Evolutionary conservation across 2,888 invertebrate genomes (phyloP).

Genomic region (Macrosiphum euphorbiae): DNA sequence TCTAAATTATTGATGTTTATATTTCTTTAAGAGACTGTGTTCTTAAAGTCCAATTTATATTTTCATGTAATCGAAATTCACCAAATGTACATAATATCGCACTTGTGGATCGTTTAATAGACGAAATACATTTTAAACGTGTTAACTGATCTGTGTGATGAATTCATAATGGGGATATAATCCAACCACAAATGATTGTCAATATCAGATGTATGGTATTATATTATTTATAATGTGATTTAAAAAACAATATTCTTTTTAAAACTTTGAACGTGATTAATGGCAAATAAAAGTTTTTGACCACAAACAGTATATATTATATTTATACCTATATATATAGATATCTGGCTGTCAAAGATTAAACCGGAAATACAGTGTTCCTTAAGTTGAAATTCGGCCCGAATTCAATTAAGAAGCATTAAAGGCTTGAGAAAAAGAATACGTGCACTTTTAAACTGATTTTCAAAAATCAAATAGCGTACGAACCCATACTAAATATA

Average conservation of each 20-base stretch:
- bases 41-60: background rate
- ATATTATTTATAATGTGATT: constrained; percentile 27
- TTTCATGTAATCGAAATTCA: background rate
- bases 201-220: background rate
- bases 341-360: constrained; percentile 38
- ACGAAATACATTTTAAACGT: background rate
- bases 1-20: background rate
- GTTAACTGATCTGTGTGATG: background rate
- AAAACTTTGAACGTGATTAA: background rate
- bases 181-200: background rate
- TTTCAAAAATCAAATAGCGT: background rate
- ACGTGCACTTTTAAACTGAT: constrained; percentile 52
- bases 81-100: background rate
- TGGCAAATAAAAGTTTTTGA: constrained; percentile 44
- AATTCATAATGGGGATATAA: background rate
- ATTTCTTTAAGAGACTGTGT: background rate
- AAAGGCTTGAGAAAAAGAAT: constrained; percentile 27
- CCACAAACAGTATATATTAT: background rate
- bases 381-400: constrained; percentile 15
- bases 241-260: constrained; percentile 21
- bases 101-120: background rate
- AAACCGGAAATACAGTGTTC: constrained; percentile 39
- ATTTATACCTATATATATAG: background rate
- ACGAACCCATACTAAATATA: background rate
- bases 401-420: constrained; percentile 61